Percentiles rank a stretch among this genome's conserved stretches.
phyloP scores from a whole-genome alignment of 2,888 invertebrate species.

The Drosophila birchii region DNA sequence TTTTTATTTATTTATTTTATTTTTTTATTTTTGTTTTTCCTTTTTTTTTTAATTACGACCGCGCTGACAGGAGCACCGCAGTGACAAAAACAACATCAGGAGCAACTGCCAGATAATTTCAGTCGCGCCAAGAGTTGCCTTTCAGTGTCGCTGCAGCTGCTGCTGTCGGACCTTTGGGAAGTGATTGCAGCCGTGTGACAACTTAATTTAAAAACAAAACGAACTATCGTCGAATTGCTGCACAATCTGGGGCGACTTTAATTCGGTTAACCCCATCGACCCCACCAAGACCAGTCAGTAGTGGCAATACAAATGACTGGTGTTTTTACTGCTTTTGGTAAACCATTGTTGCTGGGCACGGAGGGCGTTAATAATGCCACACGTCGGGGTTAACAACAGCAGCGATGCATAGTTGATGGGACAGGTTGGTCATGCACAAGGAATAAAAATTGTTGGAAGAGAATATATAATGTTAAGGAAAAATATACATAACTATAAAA shows the following conservation, averaged over 20 bases:
- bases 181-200: constrained; percentile 47
- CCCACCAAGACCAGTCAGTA: constrained; percentile 1
- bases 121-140: constrained; percentile 19
- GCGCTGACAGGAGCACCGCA: constrained; percentile 38
- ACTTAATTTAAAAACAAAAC: constrained; percentile 46
- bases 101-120: constrained; percentile 41
- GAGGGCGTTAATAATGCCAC: constrained; percentile 37
- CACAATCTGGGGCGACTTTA: constrained; percentile 39
- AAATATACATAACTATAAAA: background rate
- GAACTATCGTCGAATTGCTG: constrained; percentile 26
- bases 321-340: constrained; percentile 15
- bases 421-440: constrained; percentile 13
- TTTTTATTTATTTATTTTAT: constrained; percentile 3
- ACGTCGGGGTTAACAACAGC: constrained; percentile 26
- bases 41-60: constrained; percentile 39
- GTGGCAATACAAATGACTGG: constrained; percentile 18
- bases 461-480: background rate
- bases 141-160: constrained; percentile 8
- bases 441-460: background rate
- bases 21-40: background rate
- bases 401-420: constrained; percentile 44
- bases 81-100: constrained; percentile 19
- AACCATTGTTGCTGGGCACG: constrained; percentile 6
- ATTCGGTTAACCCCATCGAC: constrained; percentile 44
- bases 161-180: constrained; percentile 39